Conservation (phyloP, 2,797 vertebrate species). For the Thripadectes ignobilis region DNA sequence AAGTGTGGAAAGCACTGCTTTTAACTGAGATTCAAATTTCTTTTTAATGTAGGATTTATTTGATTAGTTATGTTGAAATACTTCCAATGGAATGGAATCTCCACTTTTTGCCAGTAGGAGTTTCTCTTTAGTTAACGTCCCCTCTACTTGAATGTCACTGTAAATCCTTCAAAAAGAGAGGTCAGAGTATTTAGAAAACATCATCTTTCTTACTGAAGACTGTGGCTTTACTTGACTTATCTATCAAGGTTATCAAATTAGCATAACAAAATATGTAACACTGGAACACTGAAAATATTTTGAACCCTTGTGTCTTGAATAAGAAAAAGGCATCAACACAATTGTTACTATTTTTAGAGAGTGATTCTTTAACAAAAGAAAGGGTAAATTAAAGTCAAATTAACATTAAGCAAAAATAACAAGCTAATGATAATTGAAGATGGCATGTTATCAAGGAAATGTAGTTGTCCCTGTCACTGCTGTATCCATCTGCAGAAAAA, state of each 20-base stretch:
- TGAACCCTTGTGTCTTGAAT: neutral
- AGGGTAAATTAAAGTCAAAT: neutral
- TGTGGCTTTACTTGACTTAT: neutral
- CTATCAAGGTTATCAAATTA: neutral
- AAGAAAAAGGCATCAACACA: neutral
- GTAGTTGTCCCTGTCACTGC: neutral
- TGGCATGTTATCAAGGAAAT: neutral
- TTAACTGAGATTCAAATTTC: neutral
- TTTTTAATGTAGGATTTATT: neutral
- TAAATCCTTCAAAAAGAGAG: neutral
- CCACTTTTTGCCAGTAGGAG: neutral
- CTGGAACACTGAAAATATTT: neutral
- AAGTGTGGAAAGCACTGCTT: neutral
- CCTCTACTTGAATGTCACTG: neutral
- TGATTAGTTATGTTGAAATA: neutral
- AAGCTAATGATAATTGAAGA: neutral
- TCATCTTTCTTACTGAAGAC: neutral
- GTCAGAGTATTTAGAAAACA: neutral
- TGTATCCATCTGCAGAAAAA: neutral
- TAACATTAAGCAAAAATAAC: neutral
- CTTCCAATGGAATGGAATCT: neutral
- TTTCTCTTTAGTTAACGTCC: neutral
- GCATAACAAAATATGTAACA: neutral
- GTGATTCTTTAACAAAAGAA: neutral
- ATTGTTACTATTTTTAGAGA: neutral